These are phyloP conservation scores for Meghimatium bilineatum DNA, from an alignment of 2,888 invertebrate genomes.

Conservation along the genomic window DNA sequence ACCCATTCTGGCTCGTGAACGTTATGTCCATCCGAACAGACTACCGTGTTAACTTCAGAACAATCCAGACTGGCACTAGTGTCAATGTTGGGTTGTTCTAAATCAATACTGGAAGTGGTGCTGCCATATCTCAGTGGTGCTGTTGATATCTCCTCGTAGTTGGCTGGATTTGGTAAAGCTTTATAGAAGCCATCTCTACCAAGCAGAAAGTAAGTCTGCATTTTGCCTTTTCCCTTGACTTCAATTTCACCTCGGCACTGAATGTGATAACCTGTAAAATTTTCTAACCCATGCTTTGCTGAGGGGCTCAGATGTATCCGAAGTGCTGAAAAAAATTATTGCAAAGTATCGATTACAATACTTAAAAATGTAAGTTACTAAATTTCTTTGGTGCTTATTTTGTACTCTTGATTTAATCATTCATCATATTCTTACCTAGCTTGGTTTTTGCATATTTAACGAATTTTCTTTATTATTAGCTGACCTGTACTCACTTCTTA, in stretches of 20 bases:
- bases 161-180: conserved; percentile 58
- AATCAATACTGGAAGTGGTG: neutral
- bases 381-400: no score
- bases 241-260: conserved; percentile 81
- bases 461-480: no score
- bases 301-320: conserved; percentile 65
- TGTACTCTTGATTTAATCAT: no score
- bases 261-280: conserved; percentile 62
- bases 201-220: conserved; percentile 90
- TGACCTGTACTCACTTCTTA: no score
- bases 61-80: neutral
- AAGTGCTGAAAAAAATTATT: conserved; percentile 61
- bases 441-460: no score
- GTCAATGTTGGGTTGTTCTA: neutral
- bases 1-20: neutral
- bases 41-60: neutral
- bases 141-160: conserved; percentile 44
- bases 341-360: no score
- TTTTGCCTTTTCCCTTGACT: conserved; percentile 93
- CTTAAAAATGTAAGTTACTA: no score
- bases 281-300: conserved; percentile 57
- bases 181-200: conserved; percentile 66
- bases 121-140: neutral
- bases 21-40: neutral
- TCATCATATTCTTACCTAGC: no score